Evolutionary conservation across 92 coral and sea anemone genomes (phyloP).

Genomic region (Meandrina meandrites): DNA sequence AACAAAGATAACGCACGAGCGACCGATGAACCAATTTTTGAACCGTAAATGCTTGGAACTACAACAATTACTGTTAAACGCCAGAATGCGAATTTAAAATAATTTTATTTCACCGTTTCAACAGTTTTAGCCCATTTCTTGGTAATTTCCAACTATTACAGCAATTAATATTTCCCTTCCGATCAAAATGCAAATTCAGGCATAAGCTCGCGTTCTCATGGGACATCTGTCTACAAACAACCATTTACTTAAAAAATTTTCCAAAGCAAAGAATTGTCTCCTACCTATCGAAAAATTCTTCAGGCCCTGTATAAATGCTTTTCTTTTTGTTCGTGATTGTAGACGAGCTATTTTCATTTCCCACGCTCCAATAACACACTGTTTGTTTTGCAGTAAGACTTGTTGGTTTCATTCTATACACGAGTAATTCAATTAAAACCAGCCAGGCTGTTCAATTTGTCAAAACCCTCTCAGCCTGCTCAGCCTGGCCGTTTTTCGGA

Average conservation of each 20-base stretch:
- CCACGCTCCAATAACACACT: slow-evolving; percentile 24
- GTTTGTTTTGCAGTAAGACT: slow-evolving; percentile 35
- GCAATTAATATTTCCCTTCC: slow-evolving; percentile 9
- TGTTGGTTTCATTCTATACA: slow-evolving; percentile 52
- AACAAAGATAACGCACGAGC: no score
- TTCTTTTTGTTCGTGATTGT: not conserved
- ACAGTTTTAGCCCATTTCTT: no score
- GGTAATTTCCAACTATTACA: no score
- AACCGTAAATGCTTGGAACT: no score
- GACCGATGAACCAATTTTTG: no score
- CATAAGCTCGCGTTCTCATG: no score
- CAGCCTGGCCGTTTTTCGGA: no score
- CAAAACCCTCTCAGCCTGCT: not conserved
- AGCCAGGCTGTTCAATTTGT: not conserved
- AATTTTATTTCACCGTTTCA: no score
- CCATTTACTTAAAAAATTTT: not conserved
- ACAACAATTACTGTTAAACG: no score
- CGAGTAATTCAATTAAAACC: not conserved
- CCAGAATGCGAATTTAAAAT: no score
- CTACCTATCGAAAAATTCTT: not conserved
- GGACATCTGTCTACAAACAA: no score
- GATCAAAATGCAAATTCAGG: slow-evolving; percentile 18
- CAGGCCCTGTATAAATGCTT: slow-evolving; percentile 22
- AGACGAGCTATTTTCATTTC: slow-evolving; percentile 27
- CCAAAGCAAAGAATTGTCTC: slow-evolving; percentile 22